Evolutionary conservation across 2,888 invertebrate species (phyloP).

Genomic region (Orthosia cruda): DNA sequence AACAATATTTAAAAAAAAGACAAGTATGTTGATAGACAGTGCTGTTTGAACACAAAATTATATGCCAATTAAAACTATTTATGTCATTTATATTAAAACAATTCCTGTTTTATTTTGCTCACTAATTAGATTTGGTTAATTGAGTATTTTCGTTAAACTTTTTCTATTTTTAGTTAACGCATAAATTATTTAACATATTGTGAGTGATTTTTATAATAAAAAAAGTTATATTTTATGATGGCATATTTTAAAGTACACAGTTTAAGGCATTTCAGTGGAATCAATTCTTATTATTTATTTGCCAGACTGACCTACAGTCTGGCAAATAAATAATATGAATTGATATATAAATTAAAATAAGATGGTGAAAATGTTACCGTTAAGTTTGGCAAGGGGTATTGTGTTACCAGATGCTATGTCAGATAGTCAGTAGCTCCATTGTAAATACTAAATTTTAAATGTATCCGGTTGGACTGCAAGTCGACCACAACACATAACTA

Average conservation of each 20-base stretch:
- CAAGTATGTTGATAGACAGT: background rate
- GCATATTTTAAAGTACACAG: background rate
- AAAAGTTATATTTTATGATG: background rate
- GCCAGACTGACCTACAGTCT: no score
- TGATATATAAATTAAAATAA: no score
- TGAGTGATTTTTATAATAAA: background rate
- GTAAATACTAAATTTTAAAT: no score
- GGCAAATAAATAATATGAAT: no score
- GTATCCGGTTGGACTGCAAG: no score
- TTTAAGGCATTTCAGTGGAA: background rate
- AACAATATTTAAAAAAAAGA: background rate
- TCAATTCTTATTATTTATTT: no score
- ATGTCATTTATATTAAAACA: conserved; percentile 19
- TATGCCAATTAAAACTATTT: conserved; percentile 40
- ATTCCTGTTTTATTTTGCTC: background rate
- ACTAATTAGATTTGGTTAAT: conserved; percentile 50
- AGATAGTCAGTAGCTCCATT: no score
- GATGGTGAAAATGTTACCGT: no score
- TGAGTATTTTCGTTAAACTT: conserved; percentile 48
- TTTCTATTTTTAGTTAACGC: conserved; percentile 11
- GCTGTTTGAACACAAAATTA: background rate
- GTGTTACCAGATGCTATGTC: no score
- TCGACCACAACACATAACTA: no score
- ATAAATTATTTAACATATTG: background rate
- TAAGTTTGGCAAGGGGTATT: no score